Conservation (phyloP, 2,797 vertebrate species). For the Garrulus glandarius region DNA sequence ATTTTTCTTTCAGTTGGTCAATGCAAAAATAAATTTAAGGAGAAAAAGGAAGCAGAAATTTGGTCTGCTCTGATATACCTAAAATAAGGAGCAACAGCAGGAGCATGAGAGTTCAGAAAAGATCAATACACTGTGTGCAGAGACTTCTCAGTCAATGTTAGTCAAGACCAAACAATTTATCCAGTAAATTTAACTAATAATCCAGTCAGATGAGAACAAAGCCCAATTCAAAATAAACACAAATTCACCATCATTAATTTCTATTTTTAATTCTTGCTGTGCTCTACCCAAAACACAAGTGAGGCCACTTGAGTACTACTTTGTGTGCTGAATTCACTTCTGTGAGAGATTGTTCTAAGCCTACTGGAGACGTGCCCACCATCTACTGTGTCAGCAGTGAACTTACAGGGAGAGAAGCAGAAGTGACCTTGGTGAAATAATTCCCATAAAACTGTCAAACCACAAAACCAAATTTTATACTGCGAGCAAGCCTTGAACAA, state of each 20-base stretch:
- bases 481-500: not conserved
- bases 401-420: constrained; percentile 8
- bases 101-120: not conserved
- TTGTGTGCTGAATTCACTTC: not conserved
- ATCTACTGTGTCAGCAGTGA: not conserved
- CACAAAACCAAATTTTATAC: constrained; percentile 1
- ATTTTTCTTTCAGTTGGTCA: not conserved
- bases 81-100: not conserved
- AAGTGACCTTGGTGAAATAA: constrained; percentile 32
- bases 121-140: not conserved
- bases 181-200: constrained; percentile 37
- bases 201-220: constrained; percentile 26
- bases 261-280: constrained; percentile 32
- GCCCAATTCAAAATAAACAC: constrained; percentile 7
- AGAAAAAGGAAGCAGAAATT: not conserved
- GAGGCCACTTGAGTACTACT: not conserved
- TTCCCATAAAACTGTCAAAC: constrained; percentile 36
- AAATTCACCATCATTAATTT: constrained; percentile 21
- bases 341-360: not conserved
- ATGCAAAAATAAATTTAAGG: not conserved
- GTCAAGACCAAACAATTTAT: not conserved
- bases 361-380: not conserved
- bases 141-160: not conserved
- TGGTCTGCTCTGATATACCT: not conserved
- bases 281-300: constrained; percentile 10